These are phyloP conservation scores for Glaucomys volans DNA, from an alignment of 2,113 vertebrate genomes.

Conservation along the genomic window DNA sequence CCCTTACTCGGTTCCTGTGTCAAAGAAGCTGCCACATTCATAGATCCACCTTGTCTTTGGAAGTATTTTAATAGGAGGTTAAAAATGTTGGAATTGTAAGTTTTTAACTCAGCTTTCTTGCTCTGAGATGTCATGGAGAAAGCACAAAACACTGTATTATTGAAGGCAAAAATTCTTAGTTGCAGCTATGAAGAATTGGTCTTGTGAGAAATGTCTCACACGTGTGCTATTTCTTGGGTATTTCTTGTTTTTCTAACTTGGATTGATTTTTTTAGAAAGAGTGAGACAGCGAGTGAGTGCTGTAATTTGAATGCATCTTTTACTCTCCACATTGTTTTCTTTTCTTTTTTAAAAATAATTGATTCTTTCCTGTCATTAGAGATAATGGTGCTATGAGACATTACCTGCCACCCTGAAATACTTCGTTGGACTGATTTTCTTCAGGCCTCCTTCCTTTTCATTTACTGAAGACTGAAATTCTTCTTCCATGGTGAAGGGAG, in stretches of 20 bases:
- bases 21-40: conserved; percentile 42
- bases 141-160: background rate
- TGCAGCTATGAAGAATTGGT: background rate
- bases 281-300: background rate
- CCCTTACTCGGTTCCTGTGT: conserved; percentile 55
- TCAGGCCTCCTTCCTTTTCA: background rate
- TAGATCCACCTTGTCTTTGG: background rate
- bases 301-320: conserved; percentile 52
- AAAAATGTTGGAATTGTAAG: background rate
- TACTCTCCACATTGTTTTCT: conserved; percentile 47
- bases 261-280: conserved; percentile 61
- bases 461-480: conserved; percentile 57
- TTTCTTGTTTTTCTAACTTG: conserved; percentile 42
- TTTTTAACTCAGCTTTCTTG: conserved; percentile 17
- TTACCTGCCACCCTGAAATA: conserved; percentile 11
- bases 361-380: conserved; percentile 8
- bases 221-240: background rate
- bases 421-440: conserved; percentile 43
- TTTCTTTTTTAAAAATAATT: conserved; percentile 53
- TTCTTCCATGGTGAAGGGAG: background rate
- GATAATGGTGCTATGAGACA: background rate
- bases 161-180: background rate
- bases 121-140: background rate
- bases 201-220: background rate
- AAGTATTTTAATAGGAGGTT: background rate